Base-by-base conservation (phyloP, 2,888 invertebrate genomes). In the Melangyna quadrimaculata region DNA sequence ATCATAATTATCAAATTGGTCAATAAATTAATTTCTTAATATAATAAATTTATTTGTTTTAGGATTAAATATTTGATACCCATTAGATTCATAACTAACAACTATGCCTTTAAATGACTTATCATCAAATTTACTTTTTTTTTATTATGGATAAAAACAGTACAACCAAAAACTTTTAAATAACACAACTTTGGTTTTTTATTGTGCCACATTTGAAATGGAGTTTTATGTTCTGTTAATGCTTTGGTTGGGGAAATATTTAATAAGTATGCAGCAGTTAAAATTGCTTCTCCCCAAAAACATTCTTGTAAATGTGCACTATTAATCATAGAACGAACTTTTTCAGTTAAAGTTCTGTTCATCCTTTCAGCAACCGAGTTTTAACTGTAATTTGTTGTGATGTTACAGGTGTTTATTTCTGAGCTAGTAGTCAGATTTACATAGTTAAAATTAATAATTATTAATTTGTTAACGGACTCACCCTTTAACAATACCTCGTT, bases 321-420 rank as follows among this genome's bases (percentile, higher is more conserved):
- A n/a, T n/a, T n/a, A n/a, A n/a, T n/a, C n/a, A n/a, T 48, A 65
- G 35, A 70, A 29, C 90, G 88, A 40, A 90, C 90, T 70, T 89
- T 91, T 87, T 91, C 90, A 14, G 89, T 89, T 53, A 92, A 87
- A 17, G 89, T 90, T 63, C 90, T 61, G 32, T 87, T 88, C 90
- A 91, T 90, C 14, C 90, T 87, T 79, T 91, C 90, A 9, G 90
- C 86, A 9, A 90, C 89, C 63, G 90, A 90, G 88, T 91, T 92
- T 87, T 88, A 6, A 88, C 87, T 91, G 89, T 53, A 90, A 89
- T 3, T 91, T 90, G 51, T 88, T 4, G 27, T 27, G 27, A 3
- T 89, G 80, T 89, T 89, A 29, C 51, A 51, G 14, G 10, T 51
- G 6, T 51, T 51, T 24, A 51, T 51, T 51, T 51, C 24, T 24